phyloP scores from a whole-genome alignment of 2,797 vertebrate species.

The Argentina silus region DNA sequence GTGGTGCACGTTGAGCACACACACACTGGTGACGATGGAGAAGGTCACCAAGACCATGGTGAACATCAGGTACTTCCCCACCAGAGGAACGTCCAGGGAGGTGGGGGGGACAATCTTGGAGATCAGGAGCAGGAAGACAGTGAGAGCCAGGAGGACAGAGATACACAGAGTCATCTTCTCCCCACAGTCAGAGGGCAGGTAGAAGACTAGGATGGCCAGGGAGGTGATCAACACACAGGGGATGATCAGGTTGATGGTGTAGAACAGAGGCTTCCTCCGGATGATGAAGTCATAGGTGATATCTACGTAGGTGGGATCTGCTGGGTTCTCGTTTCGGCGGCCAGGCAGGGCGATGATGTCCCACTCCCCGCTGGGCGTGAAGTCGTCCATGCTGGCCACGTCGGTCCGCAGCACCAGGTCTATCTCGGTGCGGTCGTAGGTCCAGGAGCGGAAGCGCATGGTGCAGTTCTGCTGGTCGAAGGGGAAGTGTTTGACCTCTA shows the following conservation, averaged over 20 bases:
- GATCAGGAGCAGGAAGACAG: constrained; percentile 94
- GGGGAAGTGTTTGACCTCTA: constrained; percentile 97
- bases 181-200: constrained; percentile 92
- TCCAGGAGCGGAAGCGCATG: constrained; percentile 96
- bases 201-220: constrained; percentile 94
- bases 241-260: constrained; percentile 98
- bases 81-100: constrained; percentile 93
- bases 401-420: constrained; percentile 93
- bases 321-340: constrained; percentile 91
- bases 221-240: constrained; percentile 96
- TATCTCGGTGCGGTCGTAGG: constrained; percentile 94
- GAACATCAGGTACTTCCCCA: constrained; percentile 98
- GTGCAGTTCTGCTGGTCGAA: constrained; percentile 99
- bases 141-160: constrained; percentile 93
- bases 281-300: constrained; percentile 98
- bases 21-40: constrained; percentile 95
- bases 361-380: constrained; percentile 97
- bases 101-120: constrained; percentile 97
- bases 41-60: constrained; percentile 98
- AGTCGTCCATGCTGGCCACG: constrained; percentile 96
- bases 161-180: constrained; percentile 98
- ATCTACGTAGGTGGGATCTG: constrained; percentile 92
- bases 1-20: constrained; percentile 95
- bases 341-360: constrained; percentile 96
- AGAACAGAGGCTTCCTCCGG: constrained; percentile 94